A percentile compares a stretch with the other conserved stretches of the same genome.
Evolutionary conservation across 1,140 invertebrate species (phyloP).

Genomic region (Mizuhopecten yessoensis): DNA sequence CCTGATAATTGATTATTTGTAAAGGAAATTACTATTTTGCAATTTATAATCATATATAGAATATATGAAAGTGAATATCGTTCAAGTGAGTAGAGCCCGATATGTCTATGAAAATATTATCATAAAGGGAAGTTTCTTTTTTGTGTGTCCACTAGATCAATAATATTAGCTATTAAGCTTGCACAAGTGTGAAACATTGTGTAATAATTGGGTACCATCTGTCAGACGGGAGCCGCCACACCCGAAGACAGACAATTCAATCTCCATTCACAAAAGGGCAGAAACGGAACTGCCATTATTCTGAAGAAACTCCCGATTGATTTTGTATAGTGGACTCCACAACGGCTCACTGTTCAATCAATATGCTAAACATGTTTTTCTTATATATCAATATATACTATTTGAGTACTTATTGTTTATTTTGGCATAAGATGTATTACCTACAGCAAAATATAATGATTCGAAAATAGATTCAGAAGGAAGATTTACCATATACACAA

Average conservation of each 20-base stretch:
- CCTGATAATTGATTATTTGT: too few relatives aligned
- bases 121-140: background rate
- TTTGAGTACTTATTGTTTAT: too few relatives aligned
- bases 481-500: too few relatives aligned
- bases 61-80: background rate
- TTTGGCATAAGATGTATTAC: too few relatives aligned
- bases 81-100: background rate
- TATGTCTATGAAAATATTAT: background rate
- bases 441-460: too few relatives aligned
- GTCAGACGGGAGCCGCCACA: background rate
- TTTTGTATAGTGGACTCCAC: background rate
- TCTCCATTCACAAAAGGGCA: background rate
- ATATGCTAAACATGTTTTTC: too few relatives aligned
- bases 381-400: too few relatives aligned
- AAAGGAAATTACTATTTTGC: too few relatives aligned
- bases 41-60: too few relatives aligned
- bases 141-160: background rate
- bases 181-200: constrained; percentile 38
- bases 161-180: background rate
- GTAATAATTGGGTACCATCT: constrained; percentile 14
- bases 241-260: background rate
- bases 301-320: background rate
- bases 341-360: too few relatives aligned
- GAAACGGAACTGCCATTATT: constrained; percentile 5
- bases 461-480: too few relatives aligned